Evolutionary conservation across 64 coral and sea anemone genomes (phyloP), one percentile per base, ranked within the genome.

Genomic region (Montipora efflorescens): DNA sequence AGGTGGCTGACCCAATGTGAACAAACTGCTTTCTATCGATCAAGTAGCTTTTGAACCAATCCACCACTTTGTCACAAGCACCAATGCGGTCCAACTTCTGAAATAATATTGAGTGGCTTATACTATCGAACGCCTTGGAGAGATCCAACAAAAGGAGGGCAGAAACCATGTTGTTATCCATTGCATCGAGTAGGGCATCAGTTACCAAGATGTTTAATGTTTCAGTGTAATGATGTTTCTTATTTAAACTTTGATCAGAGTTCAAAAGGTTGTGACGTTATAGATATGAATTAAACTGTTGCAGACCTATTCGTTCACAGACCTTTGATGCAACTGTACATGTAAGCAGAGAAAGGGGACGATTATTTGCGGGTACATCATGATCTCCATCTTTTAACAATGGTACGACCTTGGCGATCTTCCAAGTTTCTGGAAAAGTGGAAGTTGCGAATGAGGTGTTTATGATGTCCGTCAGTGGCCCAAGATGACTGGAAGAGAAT

Each of bases 11-110:
- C 16, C 16, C 15, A 18, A 91, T 36, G 36, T 2, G 2, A 36
- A 36, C 36, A 36, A 8, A 64, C 1, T 64, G 51, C 69, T 91
- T 36, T 36, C 36, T 36, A 36, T 36, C 36, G 22, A 66, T 58
- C 13, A 91, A 48, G n/a, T 91, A 91, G 25, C 62, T 74, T 71
- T 47, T 83, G 69, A 91, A 76, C 22, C 25, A 76, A 52, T 78
- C 53, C 53, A 57, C 53, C 53, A 57, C 53, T 57, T 57, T 57
- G 53, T 57, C 7, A 57, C 75, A 90, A 53, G 88, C 76, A 53
- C 76, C 88, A 25, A 90, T 16, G 5, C 15, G 15, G 16, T n/a
- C 15, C 15, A 71, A 22, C 59, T 80, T 48, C 59, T 72, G 77
- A 71, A 49, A 44, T 19, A 81, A 49, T 81, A 20, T 81, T 49